Percentiles rank a stretch among this genome's conserved stretches.
phyloP scores from a whole-genome alignment of 2,113 vertebrate genomes.

The Nycticebus coucang region DNA sequence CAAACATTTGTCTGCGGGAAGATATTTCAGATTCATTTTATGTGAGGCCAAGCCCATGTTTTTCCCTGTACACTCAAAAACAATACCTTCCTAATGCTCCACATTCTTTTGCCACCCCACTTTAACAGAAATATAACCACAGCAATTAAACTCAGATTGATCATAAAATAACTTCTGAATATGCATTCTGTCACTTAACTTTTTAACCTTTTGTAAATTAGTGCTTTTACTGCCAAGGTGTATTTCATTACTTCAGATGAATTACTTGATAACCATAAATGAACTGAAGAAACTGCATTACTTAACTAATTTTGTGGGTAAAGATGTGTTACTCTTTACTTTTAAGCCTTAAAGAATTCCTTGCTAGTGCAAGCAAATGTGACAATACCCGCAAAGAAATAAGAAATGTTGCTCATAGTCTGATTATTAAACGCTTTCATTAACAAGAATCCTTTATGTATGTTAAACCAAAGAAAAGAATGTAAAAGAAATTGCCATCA shows the following conservation, averaged over 20 bases:
- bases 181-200: slow-evolving; percentile 16
- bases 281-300: background rate
- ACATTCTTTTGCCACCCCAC: background rate
- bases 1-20: slow-evolving; percentile 21
- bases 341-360: slow-evolving; percentile 49
- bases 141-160: background rate
- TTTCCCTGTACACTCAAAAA: background rate
- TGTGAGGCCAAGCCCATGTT: background rate
- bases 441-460: slow-evolving; percentile 15
- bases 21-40: background rate
- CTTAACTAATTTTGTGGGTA: slow-evolving; percentile 29
- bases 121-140: slow-evolving; percentile 33
- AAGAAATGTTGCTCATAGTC: background rate
- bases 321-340: slow-evolving; percentile 44
- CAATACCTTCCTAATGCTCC: background rate
- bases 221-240: background rate
- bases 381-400: slow-evolving; percentile 42
- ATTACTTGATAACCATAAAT: slow-evolving; percentile 46
- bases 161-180: background rate
- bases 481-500: slow-evolving; percentile 47
- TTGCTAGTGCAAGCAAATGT: slow-evolving; percentile 50
- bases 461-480: background rate
- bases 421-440: slow-evolving; percentile 42
- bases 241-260: background rate
- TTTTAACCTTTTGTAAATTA: slow-evolving; percentile 46